Percentiles rank a stretch among this genome's conserved stretches.
These are phyloP conservation scores for Neodiprion lecontei DNA, from an alignment of 1,140 invertebrate species.

Conservation along the genomic window DNA sequence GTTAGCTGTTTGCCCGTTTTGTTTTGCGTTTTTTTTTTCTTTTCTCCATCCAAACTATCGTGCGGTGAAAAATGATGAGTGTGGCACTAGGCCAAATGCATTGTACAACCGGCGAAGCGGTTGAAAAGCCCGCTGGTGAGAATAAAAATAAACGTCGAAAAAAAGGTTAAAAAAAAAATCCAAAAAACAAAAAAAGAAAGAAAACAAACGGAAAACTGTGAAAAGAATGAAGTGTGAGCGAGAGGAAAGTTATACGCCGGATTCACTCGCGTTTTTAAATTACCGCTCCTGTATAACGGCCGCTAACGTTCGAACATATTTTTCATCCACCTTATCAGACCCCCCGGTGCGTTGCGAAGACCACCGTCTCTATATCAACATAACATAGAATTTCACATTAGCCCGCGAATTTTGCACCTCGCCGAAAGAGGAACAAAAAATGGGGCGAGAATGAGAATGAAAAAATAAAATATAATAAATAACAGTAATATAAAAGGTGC, in stretches of 20 bases:
- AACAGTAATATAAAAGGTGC: too few species aligned
- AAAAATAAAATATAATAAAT: too few species aligned
- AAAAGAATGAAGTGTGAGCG: too few species aligned
- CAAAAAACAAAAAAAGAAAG: too few species aligned
- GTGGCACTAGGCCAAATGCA: slow-evolving; percentile 6
- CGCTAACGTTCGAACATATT: neutral
- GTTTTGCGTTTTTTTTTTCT: neutral
- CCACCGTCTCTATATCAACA: neutral
- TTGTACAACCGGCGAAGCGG: neutral
- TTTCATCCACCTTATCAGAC: neutral
- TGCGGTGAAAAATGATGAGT: neutral
- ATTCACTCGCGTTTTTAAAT: neutral
- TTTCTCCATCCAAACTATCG: neutral
- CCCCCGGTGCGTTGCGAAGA: too few species aligned
- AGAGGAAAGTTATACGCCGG: too few species aligned
- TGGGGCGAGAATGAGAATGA: neutral
- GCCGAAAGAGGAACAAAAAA: neutral
- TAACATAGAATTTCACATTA: neutral
- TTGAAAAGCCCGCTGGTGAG: neutral
- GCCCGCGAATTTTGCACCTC: too few species aligned
- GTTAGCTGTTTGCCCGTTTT: too few species aligned
- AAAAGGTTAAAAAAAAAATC: too few species aligned
- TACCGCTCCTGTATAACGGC: neutral
- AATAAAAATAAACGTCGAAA: too few species aligned
- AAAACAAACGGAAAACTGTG: neutral